A percentile compares a stretch with the other conserved stretches of the same genome.
These are phyloP conservation scores for Eupithecia pulchellata DNA, from an alignment of 2,888 invertebrate genomes.

Conservation along the genomic window DNA sequence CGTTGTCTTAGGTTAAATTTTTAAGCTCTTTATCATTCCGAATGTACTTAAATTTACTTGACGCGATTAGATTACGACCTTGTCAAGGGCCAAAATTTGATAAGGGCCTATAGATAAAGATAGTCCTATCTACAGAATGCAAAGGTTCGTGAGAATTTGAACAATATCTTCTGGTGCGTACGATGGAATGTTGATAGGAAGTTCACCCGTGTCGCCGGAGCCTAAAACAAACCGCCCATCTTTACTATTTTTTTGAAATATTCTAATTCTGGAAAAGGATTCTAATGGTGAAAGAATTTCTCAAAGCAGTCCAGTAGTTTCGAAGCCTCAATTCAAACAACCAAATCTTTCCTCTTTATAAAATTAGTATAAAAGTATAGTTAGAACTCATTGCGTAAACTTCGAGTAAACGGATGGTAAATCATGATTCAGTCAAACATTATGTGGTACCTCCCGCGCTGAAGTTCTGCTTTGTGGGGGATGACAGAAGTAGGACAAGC, in stretches of 20 bases:
- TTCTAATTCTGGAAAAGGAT: too few species aligned
- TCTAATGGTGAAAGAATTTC: too few species aligned
- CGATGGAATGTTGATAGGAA: background rate
- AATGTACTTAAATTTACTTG: background rate
- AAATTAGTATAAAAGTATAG: too few species aligned
- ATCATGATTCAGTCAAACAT: conserved; percentile 29
- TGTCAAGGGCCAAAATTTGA: background rate
- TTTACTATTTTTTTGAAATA: too few species aligned
- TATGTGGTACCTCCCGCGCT: conserved; percentile 30
- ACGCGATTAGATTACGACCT: conserved; percentile 1
- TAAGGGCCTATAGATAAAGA: background rate
- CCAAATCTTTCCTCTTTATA: too few species aligned
- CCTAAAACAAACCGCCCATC: too few species aligned
- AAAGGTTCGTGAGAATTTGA: background rate
- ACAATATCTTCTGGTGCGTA: background rate
- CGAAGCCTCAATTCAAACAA: too few species aligned
- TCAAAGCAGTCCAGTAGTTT: too few species aligned
- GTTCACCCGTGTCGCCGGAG: too few species aligned
- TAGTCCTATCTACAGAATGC: background rate
- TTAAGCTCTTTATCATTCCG: background rate
- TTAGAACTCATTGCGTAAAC: conserved; percentile 5
- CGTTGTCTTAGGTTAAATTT: background rate
- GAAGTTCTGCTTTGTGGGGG: conserved; percentile 38
- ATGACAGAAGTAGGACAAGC: conserved; percentile 42
- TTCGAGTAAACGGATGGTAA: conserved; percentile 14